These are phyloP conservation scores for Dolomedes plantarius DNA, from an alignment of 2,888 invertebrate genomes.

Conservation along the genomic window DNA sequence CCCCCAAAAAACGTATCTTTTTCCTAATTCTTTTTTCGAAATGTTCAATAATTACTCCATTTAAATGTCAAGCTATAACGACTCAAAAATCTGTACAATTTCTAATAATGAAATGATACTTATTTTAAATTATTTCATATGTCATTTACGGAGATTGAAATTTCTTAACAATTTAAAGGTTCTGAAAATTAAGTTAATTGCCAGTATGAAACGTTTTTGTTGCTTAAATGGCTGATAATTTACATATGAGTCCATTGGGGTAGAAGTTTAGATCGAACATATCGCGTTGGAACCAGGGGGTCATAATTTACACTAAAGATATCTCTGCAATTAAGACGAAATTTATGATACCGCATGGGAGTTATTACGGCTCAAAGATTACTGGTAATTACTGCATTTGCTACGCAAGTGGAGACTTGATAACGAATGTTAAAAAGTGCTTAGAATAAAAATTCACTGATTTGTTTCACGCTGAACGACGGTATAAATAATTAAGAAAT, in stretches of 20 bases:
- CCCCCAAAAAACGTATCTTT: too few relatives aligned
- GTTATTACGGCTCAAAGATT: constrained; percentile 7
- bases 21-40: too few relatives aligned
- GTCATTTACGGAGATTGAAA: background rate
- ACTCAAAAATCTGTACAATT: too few relatives aligned
- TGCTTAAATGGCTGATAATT: background rate
- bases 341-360: constrained; percentile 8
- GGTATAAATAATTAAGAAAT: too few relatives aligned
- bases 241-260: constrained; percentile 2
- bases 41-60: too few relatives aligned
- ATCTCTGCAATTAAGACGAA: background rate
- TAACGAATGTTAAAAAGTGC: background rate
- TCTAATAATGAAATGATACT: background rate
- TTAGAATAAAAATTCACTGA: background rate
- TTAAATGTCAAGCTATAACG: too few relatives aligned
- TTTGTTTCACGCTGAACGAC: background rate
- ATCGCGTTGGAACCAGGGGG: background rate
- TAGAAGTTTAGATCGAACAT: background rate
- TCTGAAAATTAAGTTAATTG: background rate
- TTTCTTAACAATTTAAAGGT: constrained; percentile 1
- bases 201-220: background rate
- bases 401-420: background rate
- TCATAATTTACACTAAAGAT: background rate
- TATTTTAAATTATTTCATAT: background rate
- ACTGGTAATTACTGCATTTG: background rate